Evolutionary conservation across 1,140 invertebrate genomes (phyloP).

Genomic region (Drosophila kohkoa): DNA sequence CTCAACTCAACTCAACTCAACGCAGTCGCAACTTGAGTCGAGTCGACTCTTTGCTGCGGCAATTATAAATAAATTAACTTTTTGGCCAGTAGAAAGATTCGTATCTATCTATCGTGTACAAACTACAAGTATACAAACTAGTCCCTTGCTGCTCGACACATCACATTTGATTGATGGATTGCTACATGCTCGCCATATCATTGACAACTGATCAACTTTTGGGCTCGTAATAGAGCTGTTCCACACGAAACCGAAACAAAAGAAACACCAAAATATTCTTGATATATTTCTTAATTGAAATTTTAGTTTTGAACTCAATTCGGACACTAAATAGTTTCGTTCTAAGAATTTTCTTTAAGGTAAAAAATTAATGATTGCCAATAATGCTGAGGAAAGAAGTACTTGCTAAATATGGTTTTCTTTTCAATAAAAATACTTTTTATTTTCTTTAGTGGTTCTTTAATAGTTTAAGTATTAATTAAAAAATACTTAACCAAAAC

Average conservation of each 20-base stretch:
- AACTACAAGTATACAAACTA: conserved; percentile 25
- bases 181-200: conserved; percentile 60
- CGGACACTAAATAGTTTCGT: background rate
- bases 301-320: background rate
- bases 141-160: conserved; percentile 36
- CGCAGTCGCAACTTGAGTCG: too few species aligned
- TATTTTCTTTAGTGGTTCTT: too few species aligned
- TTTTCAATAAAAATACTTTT: too few species aligned
- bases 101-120: conserved; percentile 43
- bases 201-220: conserved; percentile 64
- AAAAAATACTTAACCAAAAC: too few species aligned
- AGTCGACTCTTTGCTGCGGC: conserved; percentile 31
- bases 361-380: background rate
- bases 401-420: too few species aligned
- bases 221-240: conserved; percentile 33
- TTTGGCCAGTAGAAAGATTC: conserved; percentile 70
- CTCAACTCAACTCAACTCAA: too few species aligned
- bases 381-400: too few species aligned
- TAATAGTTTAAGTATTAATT: too few species aligned
- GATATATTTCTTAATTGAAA: conserved; percentile 11
- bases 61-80: conserved; percentile 85
- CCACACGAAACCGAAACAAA: background rate
- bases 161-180: conserved; percentile 79
- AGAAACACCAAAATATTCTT: background rate
- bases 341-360: background rate